Conservation (phyloP, 2,888 invertebrate genomes). For the Schizotus pectinicornis region DNA sequence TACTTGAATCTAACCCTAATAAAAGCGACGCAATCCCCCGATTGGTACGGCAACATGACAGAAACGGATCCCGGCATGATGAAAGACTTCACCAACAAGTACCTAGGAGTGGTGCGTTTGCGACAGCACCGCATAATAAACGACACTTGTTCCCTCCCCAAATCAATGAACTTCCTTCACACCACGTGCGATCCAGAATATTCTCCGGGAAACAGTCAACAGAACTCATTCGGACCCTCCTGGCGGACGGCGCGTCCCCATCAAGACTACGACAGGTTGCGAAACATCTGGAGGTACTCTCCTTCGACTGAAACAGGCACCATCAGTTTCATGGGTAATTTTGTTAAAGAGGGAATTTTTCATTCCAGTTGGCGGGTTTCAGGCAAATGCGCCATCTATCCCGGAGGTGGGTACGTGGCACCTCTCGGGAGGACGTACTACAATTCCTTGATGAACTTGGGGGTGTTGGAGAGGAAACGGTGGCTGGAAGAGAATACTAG, state of each 20-base stretch:
- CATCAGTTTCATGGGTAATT: background rate
- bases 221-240: background rate
- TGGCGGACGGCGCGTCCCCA: background rate
- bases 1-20: conserved; percentile 38
- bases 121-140: conserved; percentile 38
- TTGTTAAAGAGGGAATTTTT: background rate
- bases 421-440: conserved; percentile 42
- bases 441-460: conserved; percentile 35
- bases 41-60: conserved; percentile 44
- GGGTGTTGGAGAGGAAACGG: conserved; percentile 35
- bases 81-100: conserved; percentile 44
- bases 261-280: background rate
- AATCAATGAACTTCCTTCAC: background rate
- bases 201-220: no score
- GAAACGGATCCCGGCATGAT: conserved; percentile 40
- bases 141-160: conserved; percentile 11
- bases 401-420: conserved; percentile 47
- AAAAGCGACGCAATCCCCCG: conserved; percentile 37
- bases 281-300: background rate
- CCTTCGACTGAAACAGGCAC: background rate
- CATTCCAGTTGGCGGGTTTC: conserved; percentile 11
- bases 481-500: conserved; percentile 46
- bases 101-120: conserved; percentile 42
- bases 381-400: conserved; percentile 43
- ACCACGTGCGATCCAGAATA: background rate